A percentile compares a stretch with the other conserved stretches of the same genome.
These are phyloP conservation scores for Sympetrum striolatum DNA, from an alignment of 2,888 invertebrate genomes.

Conservation along the genomic window DNA sequence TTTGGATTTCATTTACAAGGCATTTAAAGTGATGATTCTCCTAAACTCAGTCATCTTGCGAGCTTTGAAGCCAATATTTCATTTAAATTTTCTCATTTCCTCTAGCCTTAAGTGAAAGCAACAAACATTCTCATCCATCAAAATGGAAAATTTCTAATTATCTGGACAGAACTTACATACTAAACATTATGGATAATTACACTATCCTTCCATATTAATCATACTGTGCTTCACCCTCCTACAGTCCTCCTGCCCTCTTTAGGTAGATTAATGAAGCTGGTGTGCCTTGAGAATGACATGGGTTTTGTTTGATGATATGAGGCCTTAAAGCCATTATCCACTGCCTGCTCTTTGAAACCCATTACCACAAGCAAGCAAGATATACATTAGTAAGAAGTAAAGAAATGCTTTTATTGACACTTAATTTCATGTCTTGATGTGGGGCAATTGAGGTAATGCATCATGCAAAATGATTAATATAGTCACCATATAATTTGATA, in stretches of 20 bases:
- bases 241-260: slow-evolving; percentile 44
- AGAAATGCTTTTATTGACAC: slow-evolving; percentile 33
- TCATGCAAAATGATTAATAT: slow-evolving; percentile 25
- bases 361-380: slow-evolving; percentile 41
- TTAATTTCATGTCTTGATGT: slow-evolving; percentile 30
- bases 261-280: slow-evolving; percentile 37
- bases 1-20: too few species aligned
- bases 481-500: slow-evolving; percentile 20
- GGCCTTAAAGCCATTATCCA: slow-evolving; percentile 39
- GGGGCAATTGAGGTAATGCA: slow-evolving; percentile 42
- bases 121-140: too few species aligned
- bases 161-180: slow-evolving; percentile 32
- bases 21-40: too few species aligned
- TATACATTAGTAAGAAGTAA: slow-evolving; percentile 31
- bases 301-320: slow-evolving; percentile 43
- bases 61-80: too few species aligned
- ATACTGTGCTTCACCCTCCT: slow-evolving; percentile 4
- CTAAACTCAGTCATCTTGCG: too few species aligned
- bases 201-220: background rate
- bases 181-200: background rate
- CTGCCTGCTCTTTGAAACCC: slow-evolving; percentile 40
- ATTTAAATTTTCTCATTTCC: too few species aligned
- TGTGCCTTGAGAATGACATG: slow-evolving; percentile 44
- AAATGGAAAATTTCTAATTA: background rate
- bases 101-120: too few species aligned